Evolutionary conservation across 2,113 vertebrate genomes (phyloP).

Genomic region (Psittacus erithacus): DNA sequence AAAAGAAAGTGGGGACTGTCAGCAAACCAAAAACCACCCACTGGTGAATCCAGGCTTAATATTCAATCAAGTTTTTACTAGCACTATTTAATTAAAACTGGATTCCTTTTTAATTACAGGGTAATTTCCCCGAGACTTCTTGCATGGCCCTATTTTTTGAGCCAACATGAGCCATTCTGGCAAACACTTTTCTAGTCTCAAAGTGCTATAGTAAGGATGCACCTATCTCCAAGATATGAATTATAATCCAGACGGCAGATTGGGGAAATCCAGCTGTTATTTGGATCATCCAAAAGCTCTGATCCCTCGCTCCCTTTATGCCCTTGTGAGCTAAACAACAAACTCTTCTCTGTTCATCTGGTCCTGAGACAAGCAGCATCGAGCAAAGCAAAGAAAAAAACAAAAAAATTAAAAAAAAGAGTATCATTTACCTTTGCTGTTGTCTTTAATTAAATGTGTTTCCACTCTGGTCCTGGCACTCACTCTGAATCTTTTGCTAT

Average conservation of each 20-base stretch:
- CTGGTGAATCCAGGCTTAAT: neutral
- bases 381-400: neutral
- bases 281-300: constrained; percentile 34
- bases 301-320: neutral
- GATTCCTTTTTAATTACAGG: constrained; percentile 26
- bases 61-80: neutral
- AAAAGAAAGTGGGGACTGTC: neutral
- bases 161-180: neutral
- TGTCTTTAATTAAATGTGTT: constrained; percentile 79
- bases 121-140: constrained; percentile 8
- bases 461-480: constrained; percentile 63
- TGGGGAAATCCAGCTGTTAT: constrained; percentile 52
- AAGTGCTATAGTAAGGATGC: neutral
- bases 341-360: constrained; percentile 34
- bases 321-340: constrained; percentile 42
- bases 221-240: neutral
- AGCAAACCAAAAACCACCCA: neutral
- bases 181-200: neutral
- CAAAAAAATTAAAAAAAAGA: neutral
- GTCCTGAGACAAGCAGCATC: constrained; percentile 69
- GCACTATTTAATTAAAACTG: neutral
- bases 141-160: neutral
- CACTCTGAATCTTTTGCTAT: constrained; percentile 65
- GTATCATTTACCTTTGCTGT: constrained; percentile 72
- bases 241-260: constrained; percentile 44